These are phyloP conservation scores for Hirundichthys speculiger DNA, from an alignment of 2,113 vertebrate species.

Conservation along the genomic window DNA sequence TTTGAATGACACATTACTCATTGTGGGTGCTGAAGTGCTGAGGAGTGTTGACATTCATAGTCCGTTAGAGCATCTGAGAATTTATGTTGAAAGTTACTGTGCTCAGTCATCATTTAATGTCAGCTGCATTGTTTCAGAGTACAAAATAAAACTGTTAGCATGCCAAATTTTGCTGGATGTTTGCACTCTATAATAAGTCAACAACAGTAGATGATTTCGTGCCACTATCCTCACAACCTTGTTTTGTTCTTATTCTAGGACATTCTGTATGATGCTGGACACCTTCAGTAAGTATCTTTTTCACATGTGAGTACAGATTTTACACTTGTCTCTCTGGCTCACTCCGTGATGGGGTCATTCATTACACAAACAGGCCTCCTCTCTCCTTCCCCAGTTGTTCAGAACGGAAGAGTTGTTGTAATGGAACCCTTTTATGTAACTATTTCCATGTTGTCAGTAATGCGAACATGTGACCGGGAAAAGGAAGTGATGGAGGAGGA, in stretches of 20 bases:
- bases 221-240: not conserved
- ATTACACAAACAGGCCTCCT: conserved; percentile 33
- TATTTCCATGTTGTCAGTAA: not conserved
- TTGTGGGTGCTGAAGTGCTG: not conserved
- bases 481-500: not conserved
- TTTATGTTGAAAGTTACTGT: no score
- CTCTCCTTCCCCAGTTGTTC: conserved; percentile 5
- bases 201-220: not conserved
- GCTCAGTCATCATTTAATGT: no score
- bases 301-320: no score
- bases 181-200: not conserved
- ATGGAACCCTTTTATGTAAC: conserved; percentile 44
- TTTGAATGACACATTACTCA: conserved; percentile 15
- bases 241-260: conserved; percentile 60
- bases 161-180: no score
- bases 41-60: no score
- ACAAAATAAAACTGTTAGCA: no score
- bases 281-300: conserved; percentile 72
- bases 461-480: not conserved
- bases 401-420: conserved; percentile 2
- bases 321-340: conserved; percentile 1
- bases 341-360: conserved; percentile 37
- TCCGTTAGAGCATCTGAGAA: no score
- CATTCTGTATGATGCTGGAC: conserved; percentile 48
- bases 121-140: no score